Evolutionary conservation across 92 coral and sea anemone species (phyloP).

Genomic region (Diadumene lineata): DNA sequence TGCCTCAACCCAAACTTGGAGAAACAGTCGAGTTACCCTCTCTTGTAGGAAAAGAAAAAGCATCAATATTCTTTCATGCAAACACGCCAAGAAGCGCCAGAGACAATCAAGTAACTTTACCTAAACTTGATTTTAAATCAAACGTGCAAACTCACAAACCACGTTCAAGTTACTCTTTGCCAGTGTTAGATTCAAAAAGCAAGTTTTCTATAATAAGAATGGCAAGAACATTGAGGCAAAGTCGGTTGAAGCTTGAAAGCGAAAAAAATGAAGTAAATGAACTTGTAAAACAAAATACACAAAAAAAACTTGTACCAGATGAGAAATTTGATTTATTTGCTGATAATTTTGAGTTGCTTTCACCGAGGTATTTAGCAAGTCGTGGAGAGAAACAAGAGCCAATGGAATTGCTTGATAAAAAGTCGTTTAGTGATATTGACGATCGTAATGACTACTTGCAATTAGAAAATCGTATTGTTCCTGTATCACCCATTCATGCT

Average conservation of each 20-base stretch:
- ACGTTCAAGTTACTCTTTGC: slow-evolving; percentile 18
- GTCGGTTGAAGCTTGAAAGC: slow-evolving; percentile 13
- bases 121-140: neutral
- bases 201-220: slow-evolving; percentile 62
- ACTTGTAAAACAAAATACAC: neutral
- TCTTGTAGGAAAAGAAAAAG: neutral
- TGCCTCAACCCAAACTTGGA: neutral
- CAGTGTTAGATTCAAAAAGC: slow-evolving; percentile 52
- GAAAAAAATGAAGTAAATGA: neutral
- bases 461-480: slow-evolving; percentile 53
- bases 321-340: slow-evolving; percentile 62
- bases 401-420: slow-evolving; percentile 45
- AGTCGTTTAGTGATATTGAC: slow-evolving; percentile 61
- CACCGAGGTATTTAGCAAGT: slow-evolving; percentile 26
- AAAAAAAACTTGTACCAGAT: neutral
- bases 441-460: slow-evolving; percentile 61
- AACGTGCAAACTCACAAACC: neutral
- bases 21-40: neutral
- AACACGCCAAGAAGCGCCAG: too few species aligned
- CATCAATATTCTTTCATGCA: too few species aligned
- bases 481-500: slow-evolving; percentile 55
- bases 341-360: slow-evolving; percentile 39
- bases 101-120: neutral
- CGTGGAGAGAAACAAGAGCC: neutral
- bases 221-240: slow-evolving; percentile 46